phyloP scores from a whole-genome alignment of 1,140 invertebrate genomes.

The Andrena cerasifolii region DNA sequence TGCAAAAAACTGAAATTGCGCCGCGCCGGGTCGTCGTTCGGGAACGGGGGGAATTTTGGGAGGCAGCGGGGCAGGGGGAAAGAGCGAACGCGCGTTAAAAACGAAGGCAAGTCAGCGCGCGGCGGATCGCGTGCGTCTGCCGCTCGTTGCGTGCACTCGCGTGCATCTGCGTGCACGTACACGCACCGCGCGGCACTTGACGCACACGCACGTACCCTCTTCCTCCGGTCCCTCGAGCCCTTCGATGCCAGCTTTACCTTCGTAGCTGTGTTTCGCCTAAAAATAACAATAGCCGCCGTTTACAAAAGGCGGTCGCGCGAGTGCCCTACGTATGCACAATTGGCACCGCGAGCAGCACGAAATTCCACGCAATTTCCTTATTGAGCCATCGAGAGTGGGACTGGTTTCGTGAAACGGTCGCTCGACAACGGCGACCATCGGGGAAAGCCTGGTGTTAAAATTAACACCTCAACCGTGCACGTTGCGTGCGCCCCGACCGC shows the following conservation, averaged over 20 bases:
- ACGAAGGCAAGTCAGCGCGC: slow-evolving; percentile 10
- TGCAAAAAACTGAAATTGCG: no score
- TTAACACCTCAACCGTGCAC: slow-evolving; percentile 61
- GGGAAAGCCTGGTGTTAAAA: slow-evolving; percentile 60
- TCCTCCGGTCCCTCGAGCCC: background rate
- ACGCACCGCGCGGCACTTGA: slow-evolving; percentile 57
- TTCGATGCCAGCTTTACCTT: background rate
- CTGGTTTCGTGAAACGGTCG: slow-evolving; percentile 45
- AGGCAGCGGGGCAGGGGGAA: slow-evolving; percentile 6
- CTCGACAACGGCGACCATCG: slow-evolving; percentile 33
- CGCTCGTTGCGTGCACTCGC: slow-evolving; percentile 58
- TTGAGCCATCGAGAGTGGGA: slow-evolving; percentile 42
- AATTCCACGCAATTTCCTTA: slow-evolving; percentile 49
- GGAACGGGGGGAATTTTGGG: slow-evolving; percentile 12
- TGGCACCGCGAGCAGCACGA: no score
- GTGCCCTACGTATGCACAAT: no score
- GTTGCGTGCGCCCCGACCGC: slow-evolving; percentile 58
- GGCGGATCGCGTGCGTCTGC: slow-evolving; percentile 61
- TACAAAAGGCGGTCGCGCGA: no score
- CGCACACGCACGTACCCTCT: slow-evolving; percentile 13
- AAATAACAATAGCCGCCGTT: background rate
- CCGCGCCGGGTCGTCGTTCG: no score
- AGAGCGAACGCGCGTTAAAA: slow-evolving; percentile 30
- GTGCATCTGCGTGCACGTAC: slow-evolving; percentile 58
- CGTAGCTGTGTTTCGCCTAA: background rate